These are phyloP conservation scores for Sturnira hondurensis DNA, from an alignment of 2,113 vertebrate genomes.

Conservation along the genomic window DNA sequence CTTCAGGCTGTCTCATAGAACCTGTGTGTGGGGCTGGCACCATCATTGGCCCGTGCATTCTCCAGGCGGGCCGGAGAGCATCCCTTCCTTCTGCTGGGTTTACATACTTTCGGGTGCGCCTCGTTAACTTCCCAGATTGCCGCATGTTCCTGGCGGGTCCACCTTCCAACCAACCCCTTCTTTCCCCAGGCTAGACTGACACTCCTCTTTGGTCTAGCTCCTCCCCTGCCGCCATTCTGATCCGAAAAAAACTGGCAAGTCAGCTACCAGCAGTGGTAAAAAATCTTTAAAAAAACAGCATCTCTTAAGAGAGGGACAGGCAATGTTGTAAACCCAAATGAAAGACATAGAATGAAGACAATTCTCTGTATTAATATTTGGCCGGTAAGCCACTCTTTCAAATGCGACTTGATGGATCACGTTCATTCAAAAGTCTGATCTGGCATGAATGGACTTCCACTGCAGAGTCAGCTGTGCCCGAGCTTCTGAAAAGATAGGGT, in stretches of 20 bases:
- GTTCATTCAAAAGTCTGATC: neutral
- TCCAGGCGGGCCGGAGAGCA: too few relatives aligned
- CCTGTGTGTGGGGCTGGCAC: too few relatives aligned
- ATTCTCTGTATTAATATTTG: conserved; percentile 39
- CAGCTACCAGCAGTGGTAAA: neutral
- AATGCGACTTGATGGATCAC: neutral
- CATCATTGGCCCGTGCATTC: too few relatives aligned
- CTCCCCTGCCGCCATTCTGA: too few relatives aligned
- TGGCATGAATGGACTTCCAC: neutral
- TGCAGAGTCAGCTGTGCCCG: neutral
- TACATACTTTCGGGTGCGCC: too few relatives aligned
- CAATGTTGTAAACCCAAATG: conserved; percentile 59
- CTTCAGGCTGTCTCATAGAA: too few relatives aligned
- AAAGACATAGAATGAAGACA: conserved; percentile 68
- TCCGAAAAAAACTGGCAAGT: neutral
- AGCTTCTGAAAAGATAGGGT: neutral
- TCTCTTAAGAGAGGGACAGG: conserved; percentile 21
- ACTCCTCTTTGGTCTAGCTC: too few relatives aligned
- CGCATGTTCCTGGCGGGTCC: too few relatives aligned
- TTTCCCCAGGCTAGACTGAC: too few relatives aligned
- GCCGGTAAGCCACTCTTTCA: neutral
- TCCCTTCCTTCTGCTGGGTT: too few relatives aligned
- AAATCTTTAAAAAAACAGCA: neutral
- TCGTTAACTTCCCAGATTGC: too few relatives aligned
- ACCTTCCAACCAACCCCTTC: too few relatives aligned